Base-by-base conservation (phyloP, 2,888 invertebrate species). In the Megalurothrips usitatus region DNA sequence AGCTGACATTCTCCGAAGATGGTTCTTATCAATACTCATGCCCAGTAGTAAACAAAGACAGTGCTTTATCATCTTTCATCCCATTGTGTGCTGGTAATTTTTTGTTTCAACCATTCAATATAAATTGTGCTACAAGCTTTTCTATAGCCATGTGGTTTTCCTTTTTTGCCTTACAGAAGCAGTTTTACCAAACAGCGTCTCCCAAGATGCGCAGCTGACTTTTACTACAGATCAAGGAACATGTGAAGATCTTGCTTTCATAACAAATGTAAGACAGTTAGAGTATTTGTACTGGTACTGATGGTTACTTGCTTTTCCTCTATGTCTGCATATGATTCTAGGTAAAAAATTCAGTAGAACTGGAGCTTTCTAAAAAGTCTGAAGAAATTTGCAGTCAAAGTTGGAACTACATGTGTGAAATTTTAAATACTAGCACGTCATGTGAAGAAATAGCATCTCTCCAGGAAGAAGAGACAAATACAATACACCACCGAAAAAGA, bases 1-100 rank as follows among this genome's bases (percentile, higher is more conserved):
- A 92, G 92, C 84, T 92, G 92, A 85, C 88, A 89, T 82, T 88
- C 90, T 90, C 84, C 84, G 84, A 83, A 78, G 23, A 26, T 75
- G 68, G 23, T 10, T 26, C 68, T 26, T 75, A 26, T n/a, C 12
- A 26, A 12, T 75, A 11, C 12, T 75, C 58, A 10, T 75, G 68
- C 68, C 14, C 58, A 14, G 58, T 58, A 19, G 17, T 14, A 19
- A 75, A 75, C 9, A 12, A 75, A 23, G 58, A 58, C 17, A 75
- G 10, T 75, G 6, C 23, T 23, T 26, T 58, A 14, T 17, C 17
- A 17, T 58, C 58, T 58, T 58, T 58, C 58, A 58, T 75, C 11
- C 68, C 68, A 9, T 26, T 11, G 23, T 75, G 68, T 75, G 26
- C 23, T 23, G 68, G 68, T 75, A 26, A 43, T 6, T 43, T 43